Evolutionary conservation across 2,113 vertebrate genomes (phyloP).

Genomic region (Pao palembangensis): DNA sequence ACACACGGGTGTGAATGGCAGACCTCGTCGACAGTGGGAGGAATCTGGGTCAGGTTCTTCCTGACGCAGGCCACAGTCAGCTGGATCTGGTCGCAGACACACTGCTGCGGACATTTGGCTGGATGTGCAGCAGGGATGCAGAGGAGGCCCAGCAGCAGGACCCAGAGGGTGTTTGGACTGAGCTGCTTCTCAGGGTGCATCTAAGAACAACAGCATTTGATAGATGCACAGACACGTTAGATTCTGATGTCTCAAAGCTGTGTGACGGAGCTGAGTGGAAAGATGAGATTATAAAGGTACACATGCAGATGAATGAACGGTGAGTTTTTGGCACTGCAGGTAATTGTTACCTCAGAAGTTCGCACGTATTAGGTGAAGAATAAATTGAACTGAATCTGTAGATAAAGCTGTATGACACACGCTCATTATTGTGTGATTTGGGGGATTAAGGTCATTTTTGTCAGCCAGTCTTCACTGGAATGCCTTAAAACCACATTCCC

Average conservation of each 20-base stretch:
- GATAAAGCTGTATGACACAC: neutral
- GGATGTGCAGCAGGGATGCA: slow-evolving; percentile 30
- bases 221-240: no score
- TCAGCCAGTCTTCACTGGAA: slow-evolving; percentile 51
- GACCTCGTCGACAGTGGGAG: slow-evolving; percentile 83
- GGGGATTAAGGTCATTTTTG: slow-evolving; percentile 36
- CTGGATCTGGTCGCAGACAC: slow-evolving; percentile 84
- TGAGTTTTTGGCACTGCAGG: no score
- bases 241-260: no score
- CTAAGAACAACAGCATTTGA: slow-evolving; percentile 21
- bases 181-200: slow-evolving; percentile 37
- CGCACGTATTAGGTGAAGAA: no score
- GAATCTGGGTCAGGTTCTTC: slow-evolving; percentile 82
- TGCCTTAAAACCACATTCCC: slow-evolving; percentile 64
- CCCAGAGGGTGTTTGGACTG: slow-evolving; percentile 13
- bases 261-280: no score
- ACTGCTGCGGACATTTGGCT: slow-evolving; percentile 78
- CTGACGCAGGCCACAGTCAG: slow-evolving; percentile 78
- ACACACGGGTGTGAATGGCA: slow-evolving; percentile 1
- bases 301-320: no score
- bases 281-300: no score
- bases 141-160: slow-evolving; percentile 22
- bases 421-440: slow-evolving; percentile 14
- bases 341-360: no score
- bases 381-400: no score